Conservation (phyloP, 2,797 vertebrate genomes). For the Nannoperca obscura region DNA sequence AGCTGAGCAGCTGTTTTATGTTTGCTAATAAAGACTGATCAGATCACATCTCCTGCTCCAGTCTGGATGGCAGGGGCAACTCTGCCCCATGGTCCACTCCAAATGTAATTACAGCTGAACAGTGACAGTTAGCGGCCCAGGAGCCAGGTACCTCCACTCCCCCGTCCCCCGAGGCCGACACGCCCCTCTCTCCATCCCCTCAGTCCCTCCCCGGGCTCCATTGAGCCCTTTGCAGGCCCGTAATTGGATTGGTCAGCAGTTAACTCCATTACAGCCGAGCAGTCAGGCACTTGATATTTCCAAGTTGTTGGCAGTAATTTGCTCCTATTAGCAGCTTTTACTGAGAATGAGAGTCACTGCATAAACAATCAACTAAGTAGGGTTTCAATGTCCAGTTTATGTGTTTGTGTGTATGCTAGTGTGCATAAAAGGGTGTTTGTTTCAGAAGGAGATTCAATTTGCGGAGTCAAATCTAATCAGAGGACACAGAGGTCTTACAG, state of each 20-base stretch:
- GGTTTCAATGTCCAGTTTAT: slow-evolving; percentile 59
- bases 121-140: slow-evolving; percentile 79
- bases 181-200: slow-evolving; percentile 61
- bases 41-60: slow-evolving; percentile 70
- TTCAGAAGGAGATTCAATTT: slow-evolving; percentile 81
- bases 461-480: slow-evolving; percentile 81
- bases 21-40: slow-evolving; percentile 75
- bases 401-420: slow-evolving; percentile 55
- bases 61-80: slow-evolving; percentile 68
- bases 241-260: slow-evolving; percentile 91
- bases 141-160: slow-evolving; percentile 76
- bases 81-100: slow-evolving; percentile 66
- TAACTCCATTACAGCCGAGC: slow-evolving; percentile 91
- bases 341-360: slow-evolving; percentile 88
- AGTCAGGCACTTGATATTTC: slow-evolving; percentile 91
- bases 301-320: slow-evolving; percentile 91
- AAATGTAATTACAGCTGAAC: slow-evolving; percentile 79
- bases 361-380: slow-evolving; percentile 75
- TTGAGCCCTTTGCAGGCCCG: slow-evolving; percentile 69
- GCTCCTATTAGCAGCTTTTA: slow-evolving; percentile 91
- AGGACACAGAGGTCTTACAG: slow-evolving; percentile 70
- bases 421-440: slow-evolving; percentile 78
- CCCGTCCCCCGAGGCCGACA: slow-evolving; percentile 62
- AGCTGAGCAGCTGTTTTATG: slow-evolving; percentile 66
- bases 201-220: slow-evolving; percentile 59